A percentile compares a stretch with the other conserved stretches of the same genome.
Evolutionary conservation across 1,140 invertebrate genomes (phyloP).

Genomic region (Zaprionus camerounensis): DNA sequence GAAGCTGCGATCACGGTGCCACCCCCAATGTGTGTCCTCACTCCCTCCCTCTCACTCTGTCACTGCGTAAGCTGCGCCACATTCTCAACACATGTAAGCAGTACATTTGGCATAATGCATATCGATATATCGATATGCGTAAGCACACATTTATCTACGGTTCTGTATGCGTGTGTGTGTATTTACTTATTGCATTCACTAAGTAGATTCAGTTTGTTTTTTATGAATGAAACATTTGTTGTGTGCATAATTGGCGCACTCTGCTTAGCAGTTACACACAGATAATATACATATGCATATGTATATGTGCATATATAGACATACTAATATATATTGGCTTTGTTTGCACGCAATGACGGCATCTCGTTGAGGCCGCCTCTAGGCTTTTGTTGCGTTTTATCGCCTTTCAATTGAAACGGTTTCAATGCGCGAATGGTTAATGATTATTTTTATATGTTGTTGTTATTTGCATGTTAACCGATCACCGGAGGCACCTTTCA

Average conservation of each 20-base stretch:
- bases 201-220: conserved; percentile 35
- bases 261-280: conserved; percentile 51
- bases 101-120: not conserved
- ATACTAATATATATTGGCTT: conserved; percentile 14
- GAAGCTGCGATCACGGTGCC: conserved; percentile 25
- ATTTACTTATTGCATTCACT: conserved; percentile 14
- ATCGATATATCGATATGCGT: conserved; percentile 15
- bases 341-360: conserved; percentile 45
- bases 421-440: conserved; percentile 35
- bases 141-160: not conserved
- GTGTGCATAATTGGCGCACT: conserved; percentile 64
- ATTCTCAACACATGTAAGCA: conserved; percentile 72
- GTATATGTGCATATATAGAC: not conserved
- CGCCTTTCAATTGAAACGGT: conserved; percentile 44
- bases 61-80: conserved; percentile 41
- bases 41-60: conserved; percentile 9
- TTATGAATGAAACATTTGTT: conserved; percentile 77
- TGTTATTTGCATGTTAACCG: conserved; percentile 54
- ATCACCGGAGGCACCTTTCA: conserved; percentile 36
- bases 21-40: conserved; percentile 16
- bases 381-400: conserved; percentile 40
- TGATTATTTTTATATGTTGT: conserved; percentile 39
- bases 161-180: conserved; percentile 4
- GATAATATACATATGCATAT: conserved; percentile 4
- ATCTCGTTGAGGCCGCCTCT: conserved; percentile 43